Evolutionary conservation across 2,113 vertebrate genomes (phyloP), one percentile per base, ranked within the genome.

Genomic region (Osmerus mordax): DNA sequence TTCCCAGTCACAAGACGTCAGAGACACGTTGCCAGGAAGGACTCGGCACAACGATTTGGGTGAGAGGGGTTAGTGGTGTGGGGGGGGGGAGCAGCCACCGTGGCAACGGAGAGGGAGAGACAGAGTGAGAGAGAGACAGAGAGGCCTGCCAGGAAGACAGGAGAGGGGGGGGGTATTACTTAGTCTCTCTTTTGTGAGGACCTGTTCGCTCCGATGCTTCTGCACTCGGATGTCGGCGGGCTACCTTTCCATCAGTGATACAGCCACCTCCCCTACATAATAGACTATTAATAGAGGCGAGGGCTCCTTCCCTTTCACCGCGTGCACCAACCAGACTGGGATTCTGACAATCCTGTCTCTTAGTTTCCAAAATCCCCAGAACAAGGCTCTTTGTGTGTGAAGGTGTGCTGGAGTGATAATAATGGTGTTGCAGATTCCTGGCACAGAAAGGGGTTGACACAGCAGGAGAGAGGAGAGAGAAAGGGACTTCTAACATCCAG

Each of bases 251-350:
- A 84, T 77, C 55, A 67, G 72, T 56, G 73, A 84, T 72, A 55
- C 83, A 84, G 81, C 78, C 84, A 81, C 86, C 84, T 89, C 81
- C 79, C 74, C 74, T 84, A 84, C 83, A 89, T 82, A 88, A 88
- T 88, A 81, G 87, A 83, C 89, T 90, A 88, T 86, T 88, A 88
- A 88, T 86, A 87, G 75, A 82, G 72, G 60, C 67, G 65, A 70
- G 80, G 75, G 70, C 65, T 2, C 78, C 77, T 88, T 83, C 77
- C 72, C 78, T 88, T 90, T 86, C 82, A 82, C 68, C 64, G 19
- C 2, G 1, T 66, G 56, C 25, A 68, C 19, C 56, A 68, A 59
- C 65, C n/a, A 69, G 64, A 81, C 59, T 16, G n/a, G 52, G n/a
- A 55, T 60, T 69, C n/a, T 67, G 72, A 67, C 70, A 68, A 23